These are phyloP conservation scores for Lordiphosa stackelbergi DNA, from an alignment of 1,140 invertebrate species.

Conservation along the genomic window DNA sequence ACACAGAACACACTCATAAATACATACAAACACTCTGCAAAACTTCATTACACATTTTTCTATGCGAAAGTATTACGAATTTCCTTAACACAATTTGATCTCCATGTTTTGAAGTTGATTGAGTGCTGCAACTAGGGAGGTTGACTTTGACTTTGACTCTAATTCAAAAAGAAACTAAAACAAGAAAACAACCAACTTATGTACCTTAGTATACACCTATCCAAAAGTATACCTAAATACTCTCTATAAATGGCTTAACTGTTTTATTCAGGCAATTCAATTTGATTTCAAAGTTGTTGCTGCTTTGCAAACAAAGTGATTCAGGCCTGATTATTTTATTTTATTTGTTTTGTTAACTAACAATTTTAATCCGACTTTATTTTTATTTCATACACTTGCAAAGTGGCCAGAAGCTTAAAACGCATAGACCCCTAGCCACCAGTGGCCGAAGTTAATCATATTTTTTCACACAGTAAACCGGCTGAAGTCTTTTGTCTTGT, in stretches of 20 bases:
- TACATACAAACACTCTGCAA: neutral
- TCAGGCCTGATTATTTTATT: no score
- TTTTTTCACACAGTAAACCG: no score
- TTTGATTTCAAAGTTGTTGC: no score
- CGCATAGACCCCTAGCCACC: no score
- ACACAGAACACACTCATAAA: constrained; percentile 5
- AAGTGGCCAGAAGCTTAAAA: no score
- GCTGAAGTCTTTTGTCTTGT: no score
- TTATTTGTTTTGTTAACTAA: no score
- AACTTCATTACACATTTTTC: constrained; percentile 1
- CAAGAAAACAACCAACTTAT: constrained; percentile 36
- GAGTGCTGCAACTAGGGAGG: constrained; percentile 8
- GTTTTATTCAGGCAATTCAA: constrained; percentile 9
- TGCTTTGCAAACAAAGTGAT: no score
- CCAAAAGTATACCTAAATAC: constrained; percentile 9
- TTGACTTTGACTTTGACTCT: constrained; percentile 1
- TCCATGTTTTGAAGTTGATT: constrained; percentile 44
- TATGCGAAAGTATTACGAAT: constrained; percentile 30
- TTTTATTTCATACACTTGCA: no score
- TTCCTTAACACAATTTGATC: constrained; percentile 26
- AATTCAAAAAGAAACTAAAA: neutral
- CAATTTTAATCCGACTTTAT: no score
- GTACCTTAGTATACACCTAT: constrained; percentile 37
- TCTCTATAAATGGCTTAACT: constrained; percentile 10
- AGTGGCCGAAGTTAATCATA: no score